Evolutionary conservation across 2,113 vertebrate genomes (phyloP).

Genomic region (Prunella fulvescens): DNA sequence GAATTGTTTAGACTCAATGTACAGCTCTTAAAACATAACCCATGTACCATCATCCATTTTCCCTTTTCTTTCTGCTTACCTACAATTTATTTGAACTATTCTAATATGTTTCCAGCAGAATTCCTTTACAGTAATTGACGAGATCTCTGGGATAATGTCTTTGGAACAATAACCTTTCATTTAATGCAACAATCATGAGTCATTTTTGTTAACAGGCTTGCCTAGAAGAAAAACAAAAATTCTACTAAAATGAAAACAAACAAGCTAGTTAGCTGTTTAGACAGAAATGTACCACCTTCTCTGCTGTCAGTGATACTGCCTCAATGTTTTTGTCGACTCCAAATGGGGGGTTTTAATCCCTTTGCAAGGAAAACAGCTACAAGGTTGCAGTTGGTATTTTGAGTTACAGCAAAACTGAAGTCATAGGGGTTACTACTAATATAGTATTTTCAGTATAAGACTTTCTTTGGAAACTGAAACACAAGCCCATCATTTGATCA

Average conservation of each 20-base stretch:
- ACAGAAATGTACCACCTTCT: neutral
- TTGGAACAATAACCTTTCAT: constrained; percentile 32
- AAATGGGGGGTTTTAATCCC: neutral
- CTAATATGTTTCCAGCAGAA: constrained; percentile 14
- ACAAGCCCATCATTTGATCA: neutral
- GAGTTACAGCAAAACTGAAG: neutral
- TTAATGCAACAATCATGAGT: neutral
- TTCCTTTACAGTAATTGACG: neutral
- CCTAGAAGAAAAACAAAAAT: neutral
- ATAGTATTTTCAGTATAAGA: neutral
- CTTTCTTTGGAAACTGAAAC: neutral
- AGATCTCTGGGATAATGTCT: constrained; percentile 12
- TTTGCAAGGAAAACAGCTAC: neutral
- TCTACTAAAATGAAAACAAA: neutral
- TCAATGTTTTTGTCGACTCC: neutral
- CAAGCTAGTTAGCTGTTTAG: neutral
- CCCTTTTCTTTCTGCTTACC: neutral
- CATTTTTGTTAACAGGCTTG: constrained; percentile 11
- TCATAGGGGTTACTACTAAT: neutral
- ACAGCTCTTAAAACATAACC: constrained; percentile 50
- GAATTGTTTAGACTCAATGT: constrained; percentile 55
- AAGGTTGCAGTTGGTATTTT: neutral
- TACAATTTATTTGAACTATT: neutral
- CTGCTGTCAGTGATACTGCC: neutral
- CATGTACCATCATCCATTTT: neutral